Conservation (phyloP, 2,888 invertebrate genomes). For the Eupithecia vulgata region DNA sequence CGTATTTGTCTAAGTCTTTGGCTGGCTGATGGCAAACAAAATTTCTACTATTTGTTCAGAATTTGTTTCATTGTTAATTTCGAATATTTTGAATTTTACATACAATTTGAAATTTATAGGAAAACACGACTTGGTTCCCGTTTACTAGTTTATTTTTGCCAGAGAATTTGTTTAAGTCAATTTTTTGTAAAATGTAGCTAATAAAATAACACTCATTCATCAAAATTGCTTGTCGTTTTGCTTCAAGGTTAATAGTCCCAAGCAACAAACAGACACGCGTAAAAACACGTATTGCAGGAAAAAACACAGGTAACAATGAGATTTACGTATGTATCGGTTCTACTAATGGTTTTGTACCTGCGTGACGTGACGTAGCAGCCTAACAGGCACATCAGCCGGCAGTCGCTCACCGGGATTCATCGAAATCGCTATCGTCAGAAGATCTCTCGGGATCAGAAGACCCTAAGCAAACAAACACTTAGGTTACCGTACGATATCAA, state of each 20-base stretch:
- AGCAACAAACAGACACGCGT: background rate
- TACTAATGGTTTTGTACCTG: slow-evolving; percentile 9
- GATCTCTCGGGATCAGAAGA: slow-evolving; percentile 19
- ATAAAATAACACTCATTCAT: background rate
- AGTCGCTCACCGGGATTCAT: slow-evolving; percentile 26
- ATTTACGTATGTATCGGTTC: background rate
- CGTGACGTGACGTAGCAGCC: slow-evolving; percentile 14
- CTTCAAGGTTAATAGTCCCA: background rate
- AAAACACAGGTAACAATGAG: background rate
- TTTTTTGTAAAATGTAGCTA: background rate
- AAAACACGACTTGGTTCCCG: background rate
- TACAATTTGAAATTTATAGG: background rate
- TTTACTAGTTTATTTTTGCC: background rate
- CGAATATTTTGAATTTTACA: background rate
- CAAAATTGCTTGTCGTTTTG: background rate
- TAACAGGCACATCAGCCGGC: slow-evolving; percentile 12
- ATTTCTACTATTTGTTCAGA: background rate
- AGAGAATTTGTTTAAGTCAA: background rate
- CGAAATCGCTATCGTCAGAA: slow-evolving; percentile 24
- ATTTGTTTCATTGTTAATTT: background rate
- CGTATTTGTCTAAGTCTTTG: background rate
- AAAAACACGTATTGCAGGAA: background rate
- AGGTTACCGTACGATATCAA: slow-evolving; percentile 11
- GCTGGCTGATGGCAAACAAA: slow-evolving; percentile 2
- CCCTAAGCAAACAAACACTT: slow-evolving; percentile 18